Evolutionary conservation across 2,888 invertebrate species (phyloP), one percentile per base, ranked within the genome.

Genomic region (Selenia dentaria): DNA sequence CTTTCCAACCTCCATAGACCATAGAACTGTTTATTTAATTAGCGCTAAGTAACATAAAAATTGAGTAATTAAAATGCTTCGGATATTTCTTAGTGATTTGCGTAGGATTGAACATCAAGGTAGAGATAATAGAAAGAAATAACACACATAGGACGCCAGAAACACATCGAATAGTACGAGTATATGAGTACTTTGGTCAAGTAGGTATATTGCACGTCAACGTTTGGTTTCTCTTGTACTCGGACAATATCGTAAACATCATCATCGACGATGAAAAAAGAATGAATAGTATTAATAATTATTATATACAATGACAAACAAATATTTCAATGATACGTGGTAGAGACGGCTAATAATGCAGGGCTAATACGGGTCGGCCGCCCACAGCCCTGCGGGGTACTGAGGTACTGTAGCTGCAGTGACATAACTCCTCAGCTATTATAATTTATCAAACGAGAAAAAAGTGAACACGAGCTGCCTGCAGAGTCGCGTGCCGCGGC

Each of bases 401-500:
- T 36, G 28, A 43, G 39, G 47, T 34, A 36, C 50, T 36, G 24
- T 49, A 47, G 51, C 54, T 50, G 63, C 74, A 70, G 70, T 80
- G 82, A 86, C 85, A 85, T 80, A 83, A 81, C 83, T 77, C 67
- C 64, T 68, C 64, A 62, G 58, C 83, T 77, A 86, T 85, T 86
- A 87, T 73, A 79, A 83, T 87, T 75, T 82, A 80, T 83, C 82
- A 83, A 77, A 74, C 63, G 62, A 72, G 70, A 74, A 78, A 74
- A 79, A 82, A 76, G 68, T 70, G 59, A 64, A 71, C 70, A 70
- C 70, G 59, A 73, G 68, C 72, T 79, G 80, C 86, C 86, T 69
- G 82, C 70, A 67, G 86, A 71, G 86, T 77, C 86, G 83, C 86
- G 87, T 86, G 86, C 85, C 83, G 69, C 51, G 67, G 64, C 62